Conservation (phyloP, 2,888 invertebrate species). For the Lottia gigantea region DNA sequence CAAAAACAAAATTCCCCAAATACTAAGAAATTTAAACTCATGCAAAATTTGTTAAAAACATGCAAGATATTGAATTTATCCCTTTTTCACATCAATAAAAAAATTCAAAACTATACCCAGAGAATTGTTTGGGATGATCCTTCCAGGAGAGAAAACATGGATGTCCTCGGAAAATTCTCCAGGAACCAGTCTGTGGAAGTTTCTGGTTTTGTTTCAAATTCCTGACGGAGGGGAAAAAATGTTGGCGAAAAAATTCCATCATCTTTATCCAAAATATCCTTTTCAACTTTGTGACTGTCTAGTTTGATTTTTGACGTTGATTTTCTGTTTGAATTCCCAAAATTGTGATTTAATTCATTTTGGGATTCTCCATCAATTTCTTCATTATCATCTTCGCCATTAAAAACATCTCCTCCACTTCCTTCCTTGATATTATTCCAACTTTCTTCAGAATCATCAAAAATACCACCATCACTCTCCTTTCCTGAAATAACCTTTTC, state of each 20-base stretch:
- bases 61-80: neutral
- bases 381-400: constrained; percentile 1
- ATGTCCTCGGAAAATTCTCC: neutral
- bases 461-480: neutral
- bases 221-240: neutral
- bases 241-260: constrained; percentile 5
- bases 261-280: constrained; percentile 10
- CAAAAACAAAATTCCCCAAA: too few relatives aligned
- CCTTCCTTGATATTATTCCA: neutral
- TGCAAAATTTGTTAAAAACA: too few relatives aligned
- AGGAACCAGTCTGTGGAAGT: neutral
- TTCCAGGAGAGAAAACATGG: neutral
- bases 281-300: neutral
- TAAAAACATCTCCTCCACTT: constrained; percentile 10
- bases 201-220: neutral
- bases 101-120: neutral
- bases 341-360: too few relatives aligned
- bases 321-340: neutral
- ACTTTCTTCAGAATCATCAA: neutral
- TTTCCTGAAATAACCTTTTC: neutral
- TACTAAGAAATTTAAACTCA: too few relatives aligned
- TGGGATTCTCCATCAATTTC: neutral
- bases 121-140: neutral
- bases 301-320: neutral
- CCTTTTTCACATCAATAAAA: neutral